Evolutionary conservation across 2,113 vertebrate genomes (phyloP).

Genomic region (Sula dactylatra): DNA sequence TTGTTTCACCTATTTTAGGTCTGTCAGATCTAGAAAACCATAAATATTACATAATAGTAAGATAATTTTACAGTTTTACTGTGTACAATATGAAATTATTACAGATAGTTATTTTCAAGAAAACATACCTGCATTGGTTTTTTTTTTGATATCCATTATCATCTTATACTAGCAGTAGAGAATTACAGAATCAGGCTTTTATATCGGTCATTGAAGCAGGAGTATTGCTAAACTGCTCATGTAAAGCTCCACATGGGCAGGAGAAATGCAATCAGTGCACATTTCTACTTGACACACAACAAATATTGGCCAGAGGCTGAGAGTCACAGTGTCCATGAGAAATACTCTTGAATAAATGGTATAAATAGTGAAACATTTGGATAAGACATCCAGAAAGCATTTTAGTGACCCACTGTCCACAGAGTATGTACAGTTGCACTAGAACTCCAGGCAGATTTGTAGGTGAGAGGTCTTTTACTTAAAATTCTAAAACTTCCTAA

Average conservation of each 20-base stretch:
- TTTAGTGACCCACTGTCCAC: background rate
- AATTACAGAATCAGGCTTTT: background rate
- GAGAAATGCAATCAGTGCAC: background rate
- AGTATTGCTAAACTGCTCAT: conserved; percentile 30
- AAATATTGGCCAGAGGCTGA: background rate
- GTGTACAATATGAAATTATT: background rate
- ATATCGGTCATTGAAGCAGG: background rate
- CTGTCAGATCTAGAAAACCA: background rate
- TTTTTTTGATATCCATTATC: background rate
- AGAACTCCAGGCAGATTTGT: background rate
- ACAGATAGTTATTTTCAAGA: background rate
- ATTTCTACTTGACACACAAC: background rate
- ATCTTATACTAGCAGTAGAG: background rate
- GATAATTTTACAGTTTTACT: background rate
- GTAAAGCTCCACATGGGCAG: conserved; percentile 12
- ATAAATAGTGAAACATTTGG: background rate
- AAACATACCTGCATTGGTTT: background rate
- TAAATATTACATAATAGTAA: background rate
- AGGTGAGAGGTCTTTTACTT: background rate
- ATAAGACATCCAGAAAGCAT: background rate
- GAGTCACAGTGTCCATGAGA: background rate
- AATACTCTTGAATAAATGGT: background rate
- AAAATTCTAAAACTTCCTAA: background rate
- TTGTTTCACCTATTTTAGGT: background rate
- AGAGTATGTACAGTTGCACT: background rate